A percentile compares a stretch with the other conserved stretches of the same genome.
Conservation (phyloP, 2,797 vertebrate genomes). For the Sparidentex hasta region DNA sequence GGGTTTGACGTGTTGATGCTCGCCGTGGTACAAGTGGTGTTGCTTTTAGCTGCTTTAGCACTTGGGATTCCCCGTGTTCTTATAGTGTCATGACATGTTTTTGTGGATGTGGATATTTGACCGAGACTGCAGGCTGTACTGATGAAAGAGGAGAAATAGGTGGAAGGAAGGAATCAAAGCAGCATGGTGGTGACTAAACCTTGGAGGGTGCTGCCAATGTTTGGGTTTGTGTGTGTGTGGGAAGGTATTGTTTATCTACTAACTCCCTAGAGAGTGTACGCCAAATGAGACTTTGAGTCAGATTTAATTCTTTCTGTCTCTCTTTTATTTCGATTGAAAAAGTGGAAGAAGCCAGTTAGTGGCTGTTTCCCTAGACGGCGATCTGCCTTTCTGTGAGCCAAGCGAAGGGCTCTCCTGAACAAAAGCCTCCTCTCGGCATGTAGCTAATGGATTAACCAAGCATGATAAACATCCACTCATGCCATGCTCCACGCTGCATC, state of each 20-base stretch:
- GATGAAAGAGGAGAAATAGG: slow-evolving; percentile 15
- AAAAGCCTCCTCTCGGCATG: slow-evolving; percentile 79
- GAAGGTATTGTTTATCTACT: slow-evolving; percentile 14
- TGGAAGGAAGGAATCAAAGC: slow-evolving; percentile 21
- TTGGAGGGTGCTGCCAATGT: slow-evolving; percentile 20
- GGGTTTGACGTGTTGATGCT: slow-evolving; percentile 35
- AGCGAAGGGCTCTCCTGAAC: slow-evolving; percentile 71
- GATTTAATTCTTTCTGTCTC: neutral
- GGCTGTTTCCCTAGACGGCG: slow-evolving; percentile 31
- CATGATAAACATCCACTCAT: slow-evolving; percentile 71
- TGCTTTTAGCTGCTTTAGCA: slow-evolving; percentile 29
- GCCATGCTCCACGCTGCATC: slow-evolving; percentile 48
- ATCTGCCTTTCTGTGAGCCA: slow-evolving; percentile 41
- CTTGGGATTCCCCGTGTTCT: slow-evolving; percentile 28
- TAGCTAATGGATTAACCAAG: slow-evolving; percentile 82
- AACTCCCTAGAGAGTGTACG: neutral
- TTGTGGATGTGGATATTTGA: slow-evolving; percentile 41
- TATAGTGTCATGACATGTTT: slow-evolving; percentile 18
- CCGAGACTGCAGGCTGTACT: slow-evolving; percentile 24
- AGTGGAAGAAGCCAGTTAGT: slow-evolving; percentile 18
- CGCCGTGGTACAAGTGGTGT: slow-evolving; percentile 20
- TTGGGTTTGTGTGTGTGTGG: slow-evolving; percentile 12
- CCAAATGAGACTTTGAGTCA: slow-evolving; percentile 9
- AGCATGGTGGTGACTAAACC: slow-evolving; percentile 26
- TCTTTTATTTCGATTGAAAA: slow-evolving; percentile 23